Percentiles rank a stretch among this genome's conserved stretches.
Evolutionary conservation across 1,140 invertebrate genomes (phyloP).

Genomic region (Trinorchestia longiramus): DNA sequence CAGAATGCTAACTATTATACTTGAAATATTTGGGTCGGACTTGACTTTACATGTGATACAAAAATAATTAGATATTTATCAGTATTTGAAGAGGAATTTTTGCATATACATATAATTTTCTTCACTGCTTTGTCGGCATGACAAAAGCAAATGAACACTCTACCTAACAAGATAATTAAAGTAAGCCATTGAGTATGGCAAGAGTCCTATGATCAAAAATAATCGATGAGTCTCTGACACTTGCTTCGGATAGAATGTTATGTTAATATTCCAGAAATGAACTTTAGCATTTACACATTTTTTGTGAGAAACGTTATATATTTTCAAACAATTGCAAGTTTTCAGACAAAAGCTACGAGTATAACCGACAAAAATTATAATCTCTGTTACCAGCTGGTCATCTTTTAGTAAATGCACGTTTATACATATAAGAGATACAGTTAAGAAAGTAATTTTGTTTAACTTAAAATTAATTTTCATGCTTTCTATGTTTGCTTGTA

Average conservation of each 20-base stretch:
- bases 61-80: too few species aligned
- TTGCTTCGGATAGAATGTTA: not conserved
- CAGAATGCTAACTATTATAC: too few species aligned
- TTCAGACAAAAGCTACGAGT: not conserved
- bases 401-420: not conserved
- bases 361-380: not conserved
- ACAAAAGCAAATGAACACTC: not conserved
- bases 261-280: not conserved
- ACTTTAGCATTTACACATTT: not conserved
- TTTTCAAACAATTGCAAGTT: not conserved
- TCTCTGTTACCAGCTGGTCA: not conserved
- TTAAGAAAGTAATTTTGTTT: not conserved
- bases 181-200: not conserved
- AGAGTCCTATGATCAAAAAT: not conserved
- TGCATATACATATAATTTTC: not conserved
- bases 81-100: not conserved
- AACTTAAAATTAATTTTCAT: not conserved
- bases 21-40: too few species aligned
- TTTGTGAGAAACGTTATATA: not conserved
- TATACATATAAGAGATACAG: not conserved
- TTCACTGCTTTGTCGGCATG: not conserved
- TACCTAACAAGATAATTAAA: not conserved
- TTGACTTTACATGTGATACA: too few species aligned
- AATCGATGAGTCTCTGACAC: not conserved
- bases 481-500: not conserved